Conservation (phyloP, 2,797 vertebrate genomes). For the Acropternis orthonyx region DNA sequence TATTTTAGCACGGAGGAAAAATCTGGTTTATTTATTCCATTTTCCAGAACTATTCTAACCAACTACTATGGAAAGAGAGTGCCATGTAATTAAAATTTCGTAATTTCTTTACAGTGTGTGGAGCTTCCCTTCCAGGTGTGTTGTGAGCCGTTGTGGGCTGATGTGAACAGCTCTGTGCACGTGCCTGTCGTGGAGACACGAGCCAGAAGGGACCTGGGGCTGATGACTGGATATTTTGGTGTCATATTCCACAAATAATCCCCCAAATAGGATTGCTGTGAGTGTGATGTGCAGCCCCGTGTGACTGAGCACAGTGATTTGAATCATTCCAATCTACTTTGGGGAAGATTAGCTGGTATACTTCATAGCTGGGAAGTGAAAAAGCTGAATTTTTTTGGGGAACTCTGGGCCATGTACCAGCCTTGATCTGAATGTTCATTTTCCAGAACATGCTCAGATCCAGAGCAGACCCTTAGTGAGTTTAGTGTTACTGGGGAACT, state of each 20-base stretch:
- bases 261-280: neutral
- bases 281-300: neutral
- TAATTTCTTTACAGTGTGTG: neutral
- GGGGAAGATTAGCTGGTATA: neutral
- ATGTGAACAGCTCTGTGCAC: neutral
- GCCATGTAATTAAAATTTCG: neutral
- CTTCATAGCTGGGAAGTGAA: neutral
- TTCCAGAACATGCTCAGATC: neutral
- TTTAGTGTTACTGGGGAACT: neutral
- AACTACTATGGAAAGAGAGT: neutral
- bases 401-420: neutral
- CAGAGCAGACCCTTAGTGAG: neutral
- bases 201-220: neutral
- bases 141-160: neutral
- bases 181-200: neutral
- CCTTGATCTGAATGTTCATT: neutral
- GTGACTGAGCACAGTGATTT: neutral
- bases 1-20: neutral
- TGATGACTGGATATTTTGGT: neutral
- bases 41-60: neutral
- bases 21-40: neutral
- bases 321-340: neutral
- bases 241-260: neutral
- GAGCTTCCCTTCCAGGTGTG: neutral
- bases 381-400: neutral